Base-by-base conservation (phyloP, 2,797 vertebrate species). In the Fistularia tabacaria region DNA sequence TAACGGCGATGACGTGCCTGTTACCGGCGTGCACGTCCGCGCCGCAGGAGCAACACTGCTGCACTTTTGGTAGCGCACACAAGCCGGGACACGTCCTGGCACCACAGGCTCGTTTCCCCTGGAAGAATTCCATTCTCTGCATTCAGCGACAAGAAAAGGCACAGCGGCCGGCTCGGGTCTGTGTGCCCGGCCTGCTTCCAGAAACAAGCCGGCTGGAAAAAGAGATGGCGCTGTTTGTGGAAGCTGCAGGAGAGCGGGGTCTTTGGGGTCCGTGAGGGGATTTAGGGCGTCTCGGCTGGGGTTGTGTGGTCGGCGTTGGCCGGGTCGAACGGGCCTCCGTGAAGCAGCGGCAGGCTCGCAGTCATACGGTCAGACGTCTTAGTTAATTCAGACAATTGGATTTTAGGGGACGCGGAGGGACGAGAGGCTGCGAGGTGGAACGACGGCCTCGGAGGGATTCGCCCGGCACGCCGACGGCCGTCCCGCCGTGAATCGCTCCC, bases 311-410 rank as follows among this genome's bases (percentile, higher is more conserved):
- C 10, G 42, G 13, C 42, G 13, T n/a, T 44, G 10, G 10, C 42
- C 13, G 42, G 11, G 10, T 43, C 25, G 10, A 49, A 38, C 13
- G 11, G n/a, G 36, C 12, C 6, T 38, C 25, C 5, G 25, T 25
- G 25, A 25, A 25, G 25, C 25, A 5, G 5, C 25, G 25, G 25
- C 2, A 25, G 25, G 2, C 5, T 5, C 25, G 5, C 2, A 25
- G 25, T 45, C 41, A 7, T 58, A n/a, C 44, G 11, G 41, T 38
- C 51, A 64, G 49, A 49, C 57, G 36, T 73, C 44, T 43, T 56
- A 66, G 51, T 69, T 69, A 61, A 75, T 75, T 73, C 38, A 59
- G 51, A 53, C 68, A 76, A 79, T 69, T 71, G 74, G 81, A 83
- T 85, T 83, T 79, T 45, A 51, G 11, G 12, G 8, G 60, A 59